These are phyloP conservation scores for Copsychus sechellarum DNA, from an alignment of 2,113 vertebrate species.

Conservation along the genomic window DNA sequence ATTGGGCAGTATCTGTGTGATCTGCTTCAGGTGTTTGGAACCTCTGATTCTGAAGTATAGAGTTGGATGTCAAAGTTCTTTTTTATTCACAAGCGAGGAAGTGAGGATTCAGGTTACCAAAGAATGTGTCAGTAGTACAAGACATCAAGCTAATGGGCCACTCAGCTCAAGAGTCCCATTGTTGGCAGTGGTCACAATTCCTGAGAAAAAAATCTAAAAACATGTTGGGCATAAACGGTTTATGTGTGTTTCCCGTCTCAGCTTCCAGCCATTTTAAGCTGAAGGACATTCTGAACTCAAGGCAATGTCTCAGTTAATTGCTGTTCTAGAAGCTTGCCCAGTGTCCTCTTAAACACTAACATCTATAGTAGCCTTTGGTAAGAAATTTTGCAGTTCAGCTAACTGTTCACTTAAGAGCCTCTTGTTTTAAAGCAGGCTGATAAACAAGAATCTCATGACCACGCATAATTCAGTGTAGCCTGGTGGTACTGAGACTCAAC, in stretches of 20 bases:
- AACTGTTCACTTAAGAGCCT: not conserved
- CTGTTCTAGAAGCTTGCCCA: not conserved
- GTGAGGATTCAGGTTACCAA: not conserved
- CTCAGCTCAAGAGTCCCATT: rapidly evolving
- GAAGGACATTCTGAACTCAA: not conserved
- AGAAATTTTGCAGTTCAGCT: not conserved
- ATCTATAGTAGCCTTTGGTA: not conserved
- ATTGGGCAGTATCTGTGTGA: not conserved
- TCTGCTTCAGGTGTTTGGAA: not conserved
- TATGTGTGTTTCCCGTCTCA: not conserved
- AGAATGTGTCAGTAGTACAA: not conserved
- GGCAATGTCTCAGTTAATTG: not conserved
- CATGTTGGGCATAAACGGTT: rapidly evolving
- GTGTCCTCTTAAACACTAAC: not conserved
- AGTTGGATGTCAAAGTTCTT: not conserved
- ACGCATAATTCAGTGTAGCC: rapidly evolving
- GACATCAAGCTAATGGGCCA: not conserved
- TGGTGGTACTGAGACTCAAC: not conserved
- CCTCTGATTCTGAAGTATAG: not conserved
- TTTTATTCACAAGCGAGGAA: not conserved
- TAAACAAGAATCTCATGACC: not conserved
- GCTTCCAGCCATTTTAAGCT: not conserved
- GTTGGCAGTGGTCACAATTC: not conserved
- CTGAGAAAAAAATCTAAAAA: not conserved
- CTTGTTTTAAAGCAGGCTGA: not conserved